phyloP scores from a whole-genome alignment of 2,888 invertebrate genomes.

The Plagiodera versicolora region DNA sequence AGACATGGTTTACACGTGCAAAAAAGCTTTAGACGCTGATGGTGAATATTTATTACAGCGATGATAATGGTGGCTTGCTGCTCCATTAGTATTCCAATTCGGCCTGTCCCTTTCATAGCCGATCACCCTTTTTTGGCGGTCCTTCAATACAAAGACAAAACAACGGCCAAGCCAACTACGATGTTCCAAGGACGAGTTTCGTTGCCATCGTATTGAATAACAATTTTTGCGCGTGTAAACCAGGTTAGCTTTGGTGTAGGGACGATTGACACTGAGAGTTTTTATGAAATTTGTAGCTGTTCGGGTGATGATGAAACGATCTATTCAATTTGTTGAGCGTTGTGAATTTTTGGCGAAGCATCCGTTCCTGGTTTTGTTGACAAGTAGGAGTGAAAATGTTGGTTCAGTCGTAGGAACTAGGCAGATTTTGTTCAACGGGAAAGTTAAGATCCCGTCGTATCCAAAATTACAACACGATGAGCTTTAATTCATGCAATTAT shows the following conservation, averaged over 20 bases:
- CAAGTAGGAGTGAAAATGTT: background rate
- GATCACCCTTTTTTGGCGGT: slow-evolving; percentile 42
- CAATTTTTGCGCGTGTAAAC: background rate
- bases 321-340: background rate
- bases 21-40: background rate
- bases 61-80: slow-evolving; percentile 24
- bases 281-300: background rate
- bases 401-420: background rate
- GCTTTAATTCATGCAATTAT: background rate
- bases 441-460: background rate
- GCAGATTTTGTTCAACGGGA: background rate
- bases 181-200: slow-evolving; percentile 3
- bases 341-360: background rate
- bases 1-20: background rate
- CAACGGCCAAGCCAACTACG: slow-evolving; percentile 10
- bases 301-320: background rate
- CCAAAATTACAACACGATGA: background rate
- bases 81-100: slow-evolving; percentile 3
- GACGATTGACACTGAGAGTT: background rate
- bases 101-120: slow-evolving; percentile 35
- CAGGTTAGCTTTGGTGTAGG: background rate
- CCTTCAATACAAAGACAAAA: background rate
- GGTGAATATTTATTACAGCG: slow-evolving; percentile 27
- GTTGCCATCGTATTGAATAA: too few species aligned
- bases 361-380: background rate